A percentile compares a stretch with the other conserved stretches of the same genome.
Evolutionary conservation across 2,888 invertebrate genomes (phyloP).

Genomic region (Xanthorhoe spadicearia): DNA sequence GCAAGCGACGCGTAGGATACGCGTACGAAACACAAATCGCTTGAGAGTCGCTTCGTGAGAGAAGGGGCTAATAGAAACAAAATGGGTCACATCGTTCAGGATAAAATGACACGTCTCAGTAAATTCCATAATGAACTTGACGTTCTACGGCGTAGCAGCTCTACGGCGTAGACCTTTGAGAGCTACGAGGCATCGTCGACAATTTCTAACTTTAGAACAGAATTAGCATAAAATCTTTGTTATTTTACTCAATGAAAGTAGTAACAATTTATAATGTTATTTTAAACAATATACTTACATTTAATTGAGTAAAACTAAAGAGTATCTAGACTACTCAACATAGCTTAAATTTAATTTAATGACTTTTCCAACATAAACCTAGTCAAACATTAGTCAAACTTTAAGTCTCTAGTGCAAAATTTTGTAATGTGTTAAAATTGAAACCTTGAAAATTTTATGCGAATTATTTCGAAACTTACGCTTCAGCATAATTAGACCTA

Average conservation of each 20-base stretch:
- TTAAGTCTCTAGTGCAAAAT: not conserved
- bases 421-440: not conserved
- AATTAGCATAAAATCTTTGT: slow-evolving; percentile 27
- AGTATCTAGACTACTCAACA: not conserved
- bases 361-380: not conserved
- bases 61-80: slow-evolving; percentile 22
- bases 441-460: not conserved
- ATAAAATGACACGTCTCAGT: slow-evolving; percentile 30
- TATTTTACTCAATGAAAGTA: slow-evolving; percentile 20
- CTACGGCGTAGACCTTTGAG: slow-evolving; percentile 39
- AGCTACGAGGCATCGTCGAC: slow-evolving; percentile 27
- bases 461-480: slow-evolving; percentile 17
- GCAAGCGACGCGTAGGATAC: no score
- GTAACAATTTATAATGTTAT: no score
- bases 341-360: not conserved
- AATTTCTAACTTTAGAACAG: slow-evolving; percentile 23
- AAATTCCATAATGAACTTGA: slow-evolving; percentile 40
- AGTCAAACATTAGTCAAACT: not conserved
- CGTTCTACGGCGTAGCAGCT: slow-evolving; percentile 37
- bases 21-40: no score
- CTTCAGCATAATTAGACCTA: slow-evolving; percentile 51
- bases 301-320: slow-evolving; percentile 18
- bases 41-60: no score
- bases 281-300: no score
- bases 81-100: slow-evolving; percentile 12